Evolutionary conservation across 2,888 invertebrate species (phyloP), one percentile per base, ranked within the genome.

Genomic region (Sphecodes monilicornis): DNA sequence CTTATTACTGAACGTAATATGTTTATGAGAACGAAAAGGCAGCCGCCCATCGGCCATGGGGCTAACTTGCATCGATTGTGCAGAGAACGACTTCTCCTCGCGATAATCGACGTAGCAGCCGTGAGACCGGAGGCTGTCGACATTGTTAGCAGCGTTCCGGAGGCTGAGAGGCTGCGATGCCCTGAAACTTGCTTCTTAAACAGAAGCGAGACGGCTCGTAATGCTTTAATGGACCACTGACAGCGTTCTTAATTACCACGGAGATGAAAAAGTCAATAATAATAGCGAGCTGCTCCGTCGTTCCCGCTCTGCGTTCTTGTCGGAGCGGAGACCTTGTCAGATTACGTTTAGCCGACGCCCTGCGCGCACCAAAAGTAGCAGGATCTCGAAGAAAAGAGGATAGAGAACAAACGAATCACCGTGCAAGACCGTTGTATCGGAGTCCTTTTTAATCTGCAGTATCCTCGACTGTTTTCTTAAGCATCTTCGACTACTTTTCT

Each of bases 211-310:
- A 78, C 79, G 69, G 82, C 70, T 68, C 72, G 22, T 86, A 88
- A 86, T 84, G 79, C 81, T 84, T 88, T 88, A 88, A 88, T 86
- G 86, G 88, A 80, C 72, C 86, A 43, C 57, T 71, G 84, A 84
- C 82, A 69, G 72, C 46, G 83, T 78, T 80, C 76, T 86, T 88
- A 83, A 86, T 83, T 76, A 64, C 68, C 26, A 50, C n/a, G 13
- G 50, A 68, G 76, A 46, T 76, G 66, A 68, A 80, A 87, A 85
- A 77, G 78, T 69, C 71, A 71, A 81, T 66, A 83, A 80, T 78
- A 77, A 43, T 72, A 78, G 81, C 81, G 41, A 54, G 66, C 71
- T 60, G 75, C 46, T 57, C 57, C 50, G 69, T n/a, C 22, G 22
- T 41, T 36, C 66, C 16, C 22, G 32, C 36, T 64, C 29, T 11